phyloP scores from a whole-genome alignment of 2,113 vertebrate genomes.

The Okapia johnstoni region DNA sequence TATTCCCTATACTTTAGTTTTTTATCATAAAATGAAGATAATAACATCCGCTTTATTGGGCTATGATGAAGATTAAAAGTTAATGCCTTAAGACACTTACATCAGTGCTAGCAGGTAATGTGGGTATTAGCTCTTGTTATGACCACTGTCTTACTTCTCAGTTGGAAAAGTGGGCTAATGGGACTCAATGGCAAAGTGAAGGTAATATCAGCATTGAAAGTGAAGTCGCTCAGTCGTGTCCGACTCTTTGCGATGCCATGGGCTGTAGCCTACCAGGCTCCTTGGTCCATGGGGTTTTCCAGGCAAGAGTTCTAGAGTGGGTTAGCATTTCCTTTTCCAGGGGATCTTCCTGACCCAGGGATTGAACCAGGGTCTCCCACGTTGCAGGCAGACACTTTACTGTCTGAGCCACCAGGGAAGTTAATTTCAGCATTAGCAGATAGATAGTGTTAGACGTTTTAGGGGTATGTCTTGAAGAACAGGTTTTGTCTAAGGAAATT shows the following conservation, averaged over 20 bases:
- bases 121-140: neutral
- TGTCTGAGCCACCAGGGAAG: neutral
- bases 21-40: neutral
- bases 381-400: neutral
- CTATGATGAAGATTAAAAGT: neutral
- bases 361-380: neutral
- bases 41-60: neutral
- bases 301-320: neutral
- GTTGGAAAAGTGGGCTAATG: neutral
- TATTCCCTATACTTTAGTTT: neutral
- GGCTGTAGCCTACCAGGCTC: neutral
- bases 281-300: neutral
- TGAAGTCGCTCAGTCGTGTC: neutral
- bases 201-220: neutral
- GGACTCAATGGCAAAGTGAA: neutral
- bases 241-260: fast-evolving
- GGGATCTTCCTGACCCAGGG: neutral
- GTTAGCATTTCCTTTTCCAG: neutral
- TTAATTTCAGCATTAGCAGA: neutral
- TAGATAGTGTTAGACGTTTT: neutral
- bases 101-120: neutral
- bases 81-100: neutral
- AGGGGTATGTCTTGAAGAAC: neutral
- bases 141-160: neutral
- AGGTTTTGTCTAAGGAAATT: neutral